Conservation (phyloP, 1,140 invertebrate species). For the Steinernema khuongi region DNA sequence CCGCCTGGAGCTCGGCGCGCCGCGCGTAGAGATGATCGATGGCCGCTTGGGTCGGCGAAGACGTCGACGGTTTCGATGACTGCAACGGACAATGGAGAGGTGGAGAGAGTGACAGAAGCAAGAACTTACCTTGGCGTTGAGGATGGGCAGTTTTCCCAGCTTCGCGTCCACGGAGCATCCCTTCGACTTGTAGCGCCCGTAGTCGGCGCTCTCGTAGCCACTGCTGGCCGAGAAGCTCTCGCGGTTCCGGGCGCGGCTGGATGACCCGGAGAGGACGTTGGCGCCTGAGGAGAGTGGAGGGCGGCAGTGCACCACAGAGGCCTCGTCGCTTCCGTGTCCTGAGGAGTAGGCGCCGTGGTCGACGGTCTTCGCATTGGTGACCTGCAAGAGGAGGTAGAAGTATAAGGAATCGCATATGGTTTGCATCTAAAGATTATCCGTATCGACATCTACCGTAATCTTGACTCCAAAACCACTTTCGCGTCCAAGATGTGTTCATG, state of each 20-base stretch:
- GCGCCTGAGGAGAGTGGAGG: not conserved
- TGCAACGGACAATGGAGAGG: not conserved
- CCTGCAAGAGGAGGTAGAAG: not conserved
- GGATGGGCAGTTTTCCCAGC: not conserved
- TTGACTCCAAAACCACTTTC: no score
- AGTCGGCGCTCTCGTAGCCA: constrained; percentile 29
- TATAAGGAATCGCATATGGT: not conserved
- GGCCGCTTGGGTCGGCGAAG: not conserved
- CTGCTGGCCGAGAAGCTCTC: constrained; percentile 29
- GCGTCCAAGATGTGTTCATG: not conserved
- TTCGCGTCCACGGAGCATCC: not conserved
- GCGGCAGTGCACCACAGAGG: constrained; percentile 18
- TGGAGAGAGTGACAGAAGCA: not conserved
- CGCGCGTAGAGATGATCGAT: not conserved
- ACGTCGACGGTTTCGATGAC: not conserved
- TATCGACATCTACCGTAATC: no score
- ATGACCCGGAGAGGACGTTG: not conserved
- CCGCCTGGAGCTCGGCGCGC: not conserved
- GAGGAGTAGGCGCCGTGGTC: constrained; percentile 19
- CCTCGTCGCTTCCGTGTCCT: constrained; percentile 29
- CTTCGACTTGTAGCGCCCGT: constrained; percentile 5
- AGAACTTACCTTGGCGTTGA: not conserved
- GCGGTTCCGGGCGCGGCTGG: constrained; percentile 24
- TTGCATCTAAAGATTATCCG: no score
- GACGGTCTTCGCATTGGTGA: constrained; percentile 11